Conservation (phyloP, 2,113 vertebrate genomes). For the Amblyornis subalaris region DNA sequence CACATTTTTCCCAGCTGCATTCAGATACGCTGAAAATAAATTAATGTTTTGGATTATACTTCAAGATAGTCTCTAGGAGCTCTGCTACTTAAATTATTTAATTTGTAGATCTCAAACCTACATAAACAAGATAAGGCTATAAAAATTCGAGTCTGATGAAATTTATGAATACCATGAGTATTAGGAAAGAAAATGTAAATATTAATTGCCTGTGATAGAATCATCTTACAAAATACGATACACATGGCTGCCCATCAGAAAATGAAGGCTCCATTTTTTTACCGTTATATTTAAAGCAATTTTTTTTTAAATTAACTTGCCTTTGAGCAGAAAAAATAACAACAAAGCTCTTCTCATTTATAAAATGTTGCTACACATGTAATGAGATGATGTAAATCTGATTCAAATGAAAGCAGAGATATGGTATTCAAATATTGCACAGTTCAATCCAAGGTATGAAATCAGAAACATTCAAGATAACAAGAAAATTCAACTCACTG, state of each 20-base stretch:
- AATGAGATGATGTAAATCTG: neutral
- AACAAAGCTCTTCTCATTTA: neutral
- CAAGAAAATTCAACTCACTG: neutral
- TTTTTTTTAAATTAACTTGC: neutral
- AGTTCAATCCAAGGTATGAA: neutral
- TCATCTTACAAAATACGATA: neutral
- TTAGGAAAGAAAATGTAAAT: neutral
- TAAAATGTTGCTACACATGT: neutral
- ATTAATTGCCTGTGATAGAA: neutral
- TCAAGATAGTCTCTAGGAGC: neutral
- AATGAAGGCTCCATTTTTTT: neutral
- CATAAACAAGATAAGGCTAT: neutral
- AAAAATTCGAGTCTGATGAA: neutral
- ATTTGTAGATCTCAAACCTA: neutral
- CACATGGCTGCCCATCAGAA: neutral
- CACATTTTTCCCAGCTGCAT: neutral
- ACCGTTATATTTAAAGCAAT: neutral
- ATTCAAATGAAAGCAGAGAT: neutral
- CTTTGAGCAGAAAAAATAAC: neutral
- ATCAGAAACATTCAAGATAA: neutral
- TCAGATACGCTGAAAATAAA: neutral
- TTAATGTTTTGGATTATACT: neutral
- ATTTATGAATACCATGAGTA: neutral
- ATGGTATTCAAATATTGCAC: neutral
- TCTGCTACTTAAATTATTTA: neutral